Evolutionary conservation across 1,140 invertebrate species (phyloP).

Genomic region (Berghia stephanieae): DNA sequence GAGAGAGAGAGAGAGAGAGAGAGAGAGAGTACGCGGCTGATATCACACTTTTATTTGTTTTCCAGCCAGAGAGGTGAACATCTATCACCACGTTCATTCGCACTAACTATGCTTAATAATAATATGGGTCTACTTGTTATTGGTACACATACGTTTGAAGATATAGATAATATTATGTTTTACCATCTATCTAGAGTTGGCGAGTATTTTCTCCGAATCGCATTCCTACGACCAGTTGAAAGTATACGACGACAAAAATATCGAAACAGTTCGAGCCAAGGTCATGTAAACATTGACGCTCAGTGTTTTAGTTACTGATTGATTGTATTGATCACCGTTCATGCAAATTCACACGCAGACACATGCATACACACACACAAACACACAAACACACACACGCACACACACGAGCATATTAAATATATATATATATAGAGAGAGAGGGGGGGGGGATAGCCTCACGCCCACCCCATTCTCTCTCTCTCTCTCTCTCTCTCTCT

Average conservation of each 20-base stretch:
- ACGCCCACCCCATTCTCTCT: neutral
- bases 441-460: neutral
- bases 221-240: too few species aligned
- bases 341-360: neutral
- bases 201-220: too few species aligned
- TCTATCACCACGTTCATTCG: too few species aligned
- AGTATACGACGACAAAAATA: neutral
- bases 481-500: neutral
- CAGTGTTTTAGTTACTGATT: neutral
- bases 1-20: neutral
- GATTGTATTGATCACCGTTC: neutral
- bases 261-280: neutral
- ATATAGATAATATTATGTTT: neutral
- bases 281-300: neutral
- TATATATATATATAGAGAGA: too few species aligned
- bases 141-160: neutral
- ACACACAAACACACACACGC: conserved; percentile 4
- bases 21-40: neutral
- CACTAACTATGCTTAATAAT: neutral
- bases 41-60: too few species aligned
- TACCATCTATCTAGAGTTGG: neutral
- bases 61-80: too few species aligned
- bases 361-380: neutral
- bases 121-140: neutral
- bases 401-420: too few species aligned